These are phyloP conservation scores for Gallirallus australis DNA, from an alignment of 2,797 vertebrate genomes.

Conservation along the genomic window DNA sequence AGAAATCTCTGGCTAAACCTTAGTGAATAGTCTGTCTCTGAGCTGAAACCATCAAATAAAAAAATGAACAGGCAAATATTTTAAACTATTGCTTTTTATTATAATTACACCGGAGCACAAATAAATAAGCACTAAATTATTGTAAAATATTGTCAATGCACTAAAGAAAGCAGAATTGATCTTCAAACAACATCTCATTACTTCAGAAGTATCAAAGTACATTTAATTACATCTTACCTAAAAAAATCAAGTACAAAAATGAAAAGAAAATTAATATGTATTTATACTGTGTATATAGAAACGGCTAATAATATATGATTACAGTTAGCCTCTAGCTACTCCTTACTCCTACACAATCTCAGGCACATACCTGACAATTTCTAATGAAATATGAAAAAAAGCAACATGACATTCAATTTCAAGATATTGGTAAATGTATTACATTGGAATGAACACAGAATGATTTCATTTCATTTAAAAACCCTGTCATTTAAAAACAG, in stretches of 20 bases:
- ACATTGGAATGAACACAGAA: constrained; percentile 79
- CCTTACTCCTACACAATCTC: constrained; percentile 81
- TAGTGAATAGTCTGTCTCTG: background rate
- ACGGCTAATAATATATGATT: constrained; percentile 80
- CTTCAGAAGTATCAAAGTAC: constrained; percentile 87
- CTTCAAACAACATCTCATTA: constrained; percentile 83
- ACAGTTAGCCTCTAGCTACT: constrained; percentile 83
- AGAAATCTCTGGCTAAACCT: background rate
- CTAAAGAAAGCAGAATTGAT: constrained; percentile 83
- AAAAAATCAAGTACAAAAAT: constrained; percentile 88
- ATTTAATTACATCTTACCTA: constrained; percentile 85
- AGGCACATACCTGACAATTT: constrained; percentile 83
- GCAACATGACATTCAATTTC: constrained; percentile 82
- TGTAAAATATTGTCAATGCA: constrained; percentile 85
- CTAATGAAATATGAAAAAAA: constrained; percentile 79
- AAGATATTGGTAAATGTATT: constrained; percentile 81
- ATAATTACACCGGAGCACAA: constrained; percentile 85
- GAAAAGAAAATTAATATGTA: constrained; percentile 82
- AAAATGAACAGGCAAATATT: constrained; percentile 66
- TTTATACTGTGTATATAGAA: constrained; percentile 83
- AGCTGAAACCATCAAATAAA: constrained; percentile 7
- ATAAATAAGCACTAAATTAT: constrained; percentile 87
- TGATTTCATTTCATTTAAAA: constrained; percentile 80
- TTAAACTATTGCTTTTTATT: constrained; percentile 90
- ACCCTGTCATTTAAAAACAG: constrained; percentile 85